Percentiles rank a stretch among this genome's conserved stretches.
Evolutionary conservation across 1,140 invertebrate species (phyloP).

Genomic region (Zaprionus ghesquierei): DNA sequence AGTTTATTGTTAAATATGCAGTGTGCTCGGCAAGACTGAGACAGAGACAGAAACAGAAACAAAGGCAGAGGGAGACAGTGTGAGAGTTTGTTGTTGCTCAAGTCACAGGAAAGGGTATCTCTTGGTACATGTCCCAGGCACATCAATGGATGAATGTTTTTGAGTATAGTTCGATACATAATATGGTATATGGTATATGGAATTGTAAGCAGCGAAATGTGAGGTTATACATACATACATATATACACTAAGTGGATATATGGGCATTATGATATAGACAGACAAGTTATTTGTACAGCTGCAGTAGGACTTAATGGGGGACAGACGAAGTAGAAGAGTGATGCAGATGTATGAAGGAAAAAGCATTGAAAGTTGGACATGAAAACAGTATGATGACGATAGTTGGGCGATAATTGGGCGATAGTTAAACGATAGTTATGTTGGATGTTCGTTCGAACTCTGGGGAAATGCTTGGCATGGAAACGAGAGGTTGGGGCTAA

Average conservation of each 20-base stretch:
- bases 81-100: constrained; percentile 12
- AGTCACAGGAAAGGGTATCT: not conserved
- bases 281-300: constrained; percentile 3
- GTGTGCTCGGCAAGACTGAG: not conserved
- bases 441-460: not conserved
- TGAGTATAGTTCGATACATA: not conserved
- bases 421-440: not conserved
- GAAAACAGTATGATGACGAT: not conserved
- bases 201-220: constrained; percentile 6
- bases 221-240: constrained; percentile 1
- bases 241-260: not conserved
- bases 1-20: not conserved
- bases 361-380: not conserved
- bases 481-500: not conserved
- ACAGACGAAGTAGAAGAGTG: not conserved
- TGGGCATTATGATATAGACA: not conserved
- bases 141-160: not conserved
- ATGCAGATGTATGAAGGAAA: not conserved
- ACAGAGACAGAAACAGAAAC: not conserved
- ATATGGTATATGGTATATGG: too few species aligned
- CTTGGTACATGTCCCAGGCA: not conserved
- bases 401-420: not conserved
- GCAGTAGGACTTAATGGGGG: not conserved
- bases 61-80: not conserved
- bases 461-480: constrained; percentile 15